These are phyloP conservation scores for Piprites chloris DNA, from an alignment of 2,113 vertebrate genomes.

Conservation along the genomic window DNA sequence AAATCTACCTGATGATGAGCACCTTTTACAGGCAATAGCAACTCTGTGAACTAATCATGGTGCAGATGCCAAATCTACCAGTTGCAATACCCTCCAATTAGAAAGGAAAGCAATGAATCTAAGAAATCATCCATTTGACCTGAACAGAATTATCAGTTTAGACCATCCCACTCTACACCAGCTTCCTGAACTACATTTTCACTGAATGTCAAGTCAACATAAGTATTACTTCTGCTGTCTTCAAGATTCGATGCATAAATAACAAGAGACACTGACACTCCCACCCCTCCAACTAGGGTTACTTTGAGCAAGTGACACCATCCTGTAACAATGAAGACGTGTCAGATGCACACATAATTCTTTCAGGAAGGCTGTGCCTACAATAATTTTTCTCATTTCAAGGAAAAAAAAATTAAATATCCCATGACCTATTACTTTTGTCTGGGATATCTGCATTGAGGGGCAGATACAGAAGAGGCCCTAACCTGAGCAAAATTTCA, in stretches of 20 bases:
- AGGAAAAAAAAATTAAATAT: not conserved
- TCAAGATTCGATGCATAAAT: not conserved
- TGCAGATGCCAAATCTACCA: not conserved
- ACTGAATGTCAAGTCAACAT: not conserved
- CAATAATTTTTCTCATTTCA: not conserved
- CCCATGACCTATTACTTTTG: not conserved
- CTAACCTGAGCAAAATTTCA: not conserved
- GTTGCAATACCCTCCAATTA: not conserved
- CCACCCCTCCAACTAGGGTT: not conserved
- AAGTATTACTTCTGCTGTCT: not conserved
- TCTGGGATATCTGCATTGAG: not conserved
- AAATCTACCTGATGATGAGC: not conserved
- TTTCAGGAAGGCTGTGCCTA: not conserved
- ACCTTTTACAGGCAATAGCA: not conserved
- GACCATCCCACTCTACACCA: not conserved
- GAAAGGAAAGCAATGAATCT: not conserved
- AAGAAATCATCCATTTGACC: not conserved
- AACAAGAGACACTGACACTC: not conserved
- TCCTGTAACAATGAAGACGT: conserved; percentile 1
- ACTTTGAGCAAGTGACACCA: conserved; percentile 13
- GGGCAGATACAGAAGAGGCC: not conserved
- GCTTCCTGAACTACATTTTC: not conserved
- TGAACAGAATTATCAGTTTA: not conserved
- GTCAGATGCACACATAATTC: conserved; percentile 1
- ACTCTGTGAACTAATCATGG: not conserved